phyloP scores from a whole-genome alignment of 2,888 invertebrate species.

The Endotricha flammealis region DNA sequence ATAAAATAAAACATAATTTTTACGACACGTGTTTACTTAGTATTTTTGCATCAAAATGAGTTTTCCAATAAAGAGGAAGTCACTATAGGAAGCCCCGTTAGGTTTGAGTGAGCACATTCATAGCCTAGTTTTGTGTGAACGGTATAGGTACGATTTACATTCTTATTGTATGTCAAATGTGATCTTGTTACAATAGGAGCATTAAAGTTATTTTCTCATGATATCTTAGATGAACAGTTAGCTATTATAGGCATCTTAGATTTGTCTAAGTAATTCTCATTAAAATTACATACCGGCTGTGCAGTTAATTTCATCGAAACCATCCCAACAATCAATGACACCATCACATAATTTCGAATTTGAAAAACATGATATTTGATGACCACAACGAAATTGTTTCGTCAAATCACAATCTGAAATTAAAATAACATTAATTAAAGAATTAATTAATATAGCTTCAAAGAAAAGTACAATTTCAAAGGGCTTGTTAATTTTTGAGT shows the following conservation, averaged over 20 bases:
- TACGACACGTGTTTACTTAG: no score
- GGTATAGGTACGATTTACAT: slow-evolving; percentile 38
- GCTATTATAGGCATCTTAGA: not conserved
- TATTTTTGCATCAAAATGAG: slow-evolving; percentile 15
- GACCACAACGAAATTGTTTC: slow-evolving; percentile 85
- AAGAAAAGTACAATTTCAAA: no score
- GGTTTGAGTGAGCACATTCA: slow-evolving; percentile 46
- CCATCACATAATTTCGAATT: slow-evolving; percentile 84
- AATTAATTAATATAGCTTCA: no score
- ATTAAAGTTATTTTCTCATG: no score
- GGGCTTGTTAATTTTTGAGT: no score
- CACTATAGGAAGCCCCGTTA: slow-evolving; percentile 48
- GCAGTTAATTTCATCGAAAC: slow-evolving; percentile 85
- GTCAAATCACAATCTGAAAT: slow-evolving; percentile 81
- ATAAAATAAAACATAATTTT: no score
- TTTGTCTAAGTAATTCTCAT: slow-evolving; percentile 1
- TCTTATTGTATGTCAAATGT: slow-evolving; percentile 30
- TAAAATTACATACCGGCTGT: slow-evolving; percentile 71
- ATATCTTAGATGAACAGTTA: no score
- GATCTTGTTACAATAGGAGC: slow-evolving; percentile 5
- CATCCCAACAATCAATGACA: slow-evolving; percentile 87
- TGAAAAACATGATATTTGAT: slow-evolving; percentile 85
- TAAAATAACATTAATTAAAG: slow-evolving; percentile 5
- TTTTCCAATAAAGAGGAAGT: slow-evolving; percentile 34
- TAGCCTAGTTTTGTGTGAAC: slow-evolving; percentile 53